Conservation (phyloP, 2,113 vertebrate genomes). For the Hystrix cristata region DNA sequence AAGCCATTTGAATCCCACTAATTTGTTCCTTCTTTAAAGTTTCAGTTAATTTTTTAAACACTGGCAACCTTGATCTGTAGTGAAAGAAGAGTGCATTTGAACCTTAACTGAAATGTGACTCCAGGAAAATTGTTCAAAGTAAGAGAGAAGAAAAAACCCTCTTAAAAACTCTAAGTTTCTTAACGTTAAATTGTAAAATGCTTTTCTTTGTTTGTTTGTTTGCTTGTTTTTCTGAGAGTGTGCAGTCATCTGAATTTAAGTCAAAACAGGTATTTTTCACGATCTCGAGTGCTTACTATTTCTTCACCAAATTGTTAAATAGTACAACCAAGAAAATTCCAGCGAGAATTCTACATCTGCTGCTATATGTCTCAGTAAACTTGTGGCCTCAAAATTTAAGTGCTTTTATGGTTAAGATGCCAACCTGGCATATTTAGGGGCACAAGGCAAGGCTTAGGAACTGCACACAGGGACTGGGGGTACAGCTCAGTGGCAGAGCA, state of each 20-base stretch:
- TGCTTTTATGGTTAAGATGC: not conserved
- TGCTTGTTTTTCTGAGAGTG: not conserved
- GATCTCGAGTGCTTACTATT: not conserved
- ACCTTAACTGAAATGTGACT: not conserved
- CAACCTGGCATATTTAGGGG: not conserved
- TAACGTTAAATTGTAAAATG: not conserved
- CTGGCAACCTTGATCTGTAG: not conserved
- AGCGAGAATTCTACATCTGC: not conserved
- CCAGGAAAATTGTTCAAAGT: not conserved
- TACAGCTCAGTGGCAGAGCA: not conserved
- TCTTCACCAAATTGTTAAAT: not conserved
- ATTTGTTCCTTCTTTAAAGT: not conserved
- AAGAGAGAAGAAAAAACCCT: not conserved
- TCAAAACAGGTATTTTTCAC: constrained; percentile 13
- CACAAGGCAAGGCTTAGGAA: not conserved
- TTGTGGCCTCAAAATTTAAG: not conserved
- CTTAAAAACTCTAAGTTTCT: not conserved
- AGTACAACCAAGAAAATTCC: not conserved
- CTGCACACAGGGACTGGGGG: not conserved
- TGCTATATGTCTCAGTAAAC: not conserved
- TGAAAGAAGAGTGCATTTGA: not conserved
- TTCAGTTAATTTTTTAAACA: not conserved
- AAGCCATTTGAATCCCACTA: not conserved
- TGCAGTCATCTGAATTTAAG: not conserved
- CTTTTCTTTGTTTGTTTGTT: not conserved